Conservation (phyloP, 2,113 vertebrate genomes). For the Laterallus jamaicensis region DNA sequence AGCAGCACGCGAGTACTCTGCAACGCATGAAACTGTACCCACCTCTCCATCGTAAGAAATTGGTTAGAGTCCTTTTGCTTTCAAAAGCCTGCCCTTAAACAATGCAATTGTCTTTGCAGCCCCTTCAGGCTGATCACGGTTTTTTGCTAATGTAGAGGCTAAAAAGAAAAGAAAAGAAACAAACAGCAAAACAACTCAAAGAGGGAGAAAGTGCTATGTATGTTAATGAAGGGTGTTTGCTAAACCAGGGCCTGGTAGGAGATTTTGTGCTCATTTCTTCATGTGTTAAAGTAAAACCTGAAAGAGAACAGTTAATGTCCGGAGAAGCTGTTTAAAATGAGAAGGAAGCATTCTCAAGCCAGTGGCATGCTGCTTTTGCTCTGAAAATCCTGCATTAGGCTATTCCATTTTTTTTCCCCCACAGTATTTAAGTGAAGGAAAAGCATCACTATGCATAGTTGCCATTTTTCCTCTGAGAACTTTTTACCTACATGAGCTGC, state of each 20-base stretch:
- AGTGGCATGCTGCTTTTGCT: not conserved
- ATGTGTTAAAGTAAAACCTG: not conserved
- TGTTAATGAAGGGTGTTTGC: not conserved
- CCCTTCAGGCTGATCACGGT: not conserved
- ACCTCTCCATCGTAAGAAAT: slow-evolving; percentile 14
- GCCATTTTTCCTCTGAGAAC: not conserved
- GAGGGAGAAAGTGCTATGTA: not conserved
- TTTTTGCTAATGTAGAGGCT: not conserved
- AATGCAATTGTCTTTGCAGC: not conserved
- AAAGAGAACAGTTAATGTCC: not conserved
- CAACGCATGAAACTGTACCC: slow-evolving; percentile 27
- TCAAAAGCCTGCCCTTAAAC: slow-evolving; percentile 29
- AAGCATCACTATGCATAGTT: not conserved
- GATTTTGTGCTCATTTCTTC: not conserved
- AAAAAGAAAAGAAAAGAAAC: not conserved
- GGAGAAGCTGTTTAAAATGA: not conserved
- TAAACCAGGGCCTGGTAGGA: not conserved
- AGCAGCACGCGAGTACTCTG: slow-evolving; percentile 37
- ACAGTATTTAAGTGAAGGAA: not conserved
- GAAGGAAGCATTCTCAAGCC: not conserved
- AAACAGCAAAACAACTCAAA: not conserved
- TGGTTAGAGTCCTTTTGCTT: slow-evolving; percentile 24
- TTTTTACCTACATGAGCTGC: not conserved
- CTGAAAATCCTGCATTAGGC: not conserved
- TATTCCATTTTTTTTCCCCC: not conserved